Conservation (phyloP, 1,140 invertebrate genomes). For the Drosophila ambigua region DNA sequence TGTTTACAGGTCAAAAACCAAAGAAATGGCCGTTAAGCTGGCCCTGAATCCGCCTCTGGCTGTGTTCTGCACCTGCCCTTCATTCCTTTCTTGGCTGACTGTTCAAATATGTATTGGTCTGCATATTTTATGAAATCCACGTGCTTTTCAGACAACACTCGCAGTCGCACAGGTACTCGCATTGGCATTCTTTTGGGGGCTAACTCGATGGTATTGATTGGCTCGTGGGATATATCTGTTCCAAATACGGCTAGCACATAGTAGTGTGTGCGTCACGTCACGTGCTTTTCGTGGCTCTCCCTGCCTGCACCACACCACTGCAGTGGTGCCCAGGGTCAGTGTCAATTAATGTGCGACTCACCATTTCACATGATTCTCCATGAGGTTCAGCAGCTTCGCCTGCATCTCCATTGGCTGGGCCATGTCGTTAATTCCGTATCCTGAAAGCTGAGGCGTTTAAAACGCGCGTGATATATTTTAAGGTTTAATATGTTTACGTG, state of each 20-base stretch:
- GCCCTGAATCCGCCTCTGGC: background rate
- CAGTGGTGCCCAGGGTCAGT: constrained; percentile 29
- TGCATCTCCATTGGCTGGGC: constrained; percentile 23
- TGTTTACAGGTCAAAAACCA: constrained; percentile 34
- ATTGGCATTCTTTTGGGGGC: constrained; percentile 22
- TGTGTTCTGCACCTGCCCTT: background rate
- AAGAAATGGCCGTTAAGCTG: constrained; percentile 32
- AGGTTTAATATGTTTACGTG: constrained; percentile 17
- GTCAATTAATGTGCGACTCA: constrained; percentile 40
- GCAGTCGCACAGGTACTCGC: constrained; percentile 3
- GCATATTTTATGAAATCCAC: constrained; percentile 76
- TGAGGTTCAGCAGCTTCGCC: constrained; percentile 14
- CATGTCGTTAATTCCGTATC: constrained; percentile 64
- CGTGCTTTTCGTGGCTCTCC: background rate
- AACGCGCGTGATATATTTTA: constrained; percentile 25
- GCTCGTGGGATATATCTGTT: constrained; percentile 13
- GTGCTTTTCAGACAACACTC: constrained; percentile 59
- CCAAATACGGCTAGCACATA: background rate
- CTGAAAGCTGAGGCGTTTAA: constrained; percentile 36
- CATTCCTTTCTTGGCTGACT: constrained; percentile 9
- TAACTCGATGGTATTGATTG: constrained; percentile 74
- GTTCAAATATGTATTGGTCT: constrained; percentile 73
- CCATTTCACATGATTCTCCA: constrained; percentile 63
- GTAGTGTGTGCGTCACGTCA: constrained; percentile 10
- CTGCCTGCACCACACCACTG: background rate